phyloP scores from a whole-genome alignment of 2,888 invertebrate species.

The Unio delphinus region DNA sequence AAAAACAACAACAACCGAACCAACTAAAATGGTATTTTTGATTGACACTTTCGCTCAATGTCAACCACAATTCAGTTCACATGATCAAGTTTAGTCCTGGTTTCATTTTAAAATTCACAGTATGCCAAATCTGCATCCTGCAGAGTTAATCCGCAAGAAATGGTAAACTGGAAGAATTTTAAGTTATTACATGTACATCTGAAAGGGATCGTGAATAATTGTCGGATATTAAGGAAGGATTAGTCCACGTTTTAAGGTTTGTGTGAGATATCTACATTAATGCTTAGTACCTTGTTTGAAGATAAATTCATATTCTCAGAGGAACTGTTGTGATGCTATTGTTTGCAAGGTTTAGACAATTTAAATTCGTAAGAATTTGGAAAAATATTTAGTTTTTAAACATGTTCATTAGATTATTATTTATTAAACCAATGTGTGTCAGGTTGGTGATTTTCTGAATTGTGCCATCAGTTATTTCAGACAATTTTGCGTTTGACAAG shows the following conservation, averaged over 20 bases:
- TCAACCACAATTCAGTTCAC: not conserved
- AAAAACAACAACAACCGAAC: not conserved
- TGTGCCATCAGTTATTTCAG: too few relatives aligned
- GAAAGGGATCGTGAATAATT: not conserved
- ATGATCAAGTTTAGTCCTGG: not conserved
- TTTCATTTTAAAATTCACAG: too few relatives aligned
- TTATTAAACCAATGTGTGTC: too few relatives aligned
- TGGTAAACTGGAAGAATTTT: not conserved
- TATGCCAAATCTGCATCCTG: too few relatives aligned
- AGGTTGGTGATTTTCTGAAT: too few relatives aligned
- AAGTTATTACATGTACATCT: slow-evolving; percentile 1
- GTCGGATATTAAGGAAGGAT: not conserved
- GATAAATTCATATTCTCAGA: not conserved
- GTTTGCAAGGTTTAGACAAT: not conserved
- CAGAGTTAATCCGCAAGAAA: too few relatives aligned
- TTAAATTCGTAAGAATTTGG: not conserved
- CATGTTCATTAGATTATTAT: too few relatives aligned
- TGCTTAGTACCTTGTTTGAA: not conserved
- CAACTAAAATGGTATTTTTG: not conserved
- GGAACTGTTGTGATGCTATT: not conserved
- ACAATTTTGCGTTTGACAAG: too few relatives aligned
- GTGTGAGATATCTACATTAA: not conserved
- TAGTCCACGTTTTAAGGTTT: not conserved
- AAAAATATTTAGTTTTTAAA: not conserved
- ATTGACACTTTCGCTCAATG: not conserved